These are phyloP conservation scores for Pterostichus niger DNA, from an alignment of 2,888 invertebrate species.

Conservation along the genomic window DNA sequence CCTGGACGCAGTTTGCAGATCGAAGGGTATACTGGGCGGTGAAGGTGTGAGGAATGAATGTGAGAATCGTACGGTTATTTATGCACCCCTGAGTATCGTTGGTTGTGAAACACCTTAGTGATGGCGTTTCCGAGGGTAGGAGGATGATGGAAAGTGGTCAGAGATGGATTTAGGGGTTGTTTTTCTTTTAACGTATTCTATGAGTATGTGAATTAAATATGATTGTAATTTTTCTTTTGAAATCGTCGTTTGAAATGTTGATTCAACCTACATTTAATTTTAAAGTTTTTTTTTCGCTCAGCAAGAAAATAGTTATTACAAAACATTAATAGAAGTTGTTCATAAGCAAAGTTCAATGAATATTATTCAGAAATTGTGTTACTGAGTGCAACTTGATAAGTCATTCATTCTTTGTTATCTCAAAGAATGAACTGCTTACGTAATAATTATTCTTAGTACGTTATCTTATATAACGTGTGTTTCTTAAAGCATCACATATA, in stretches of 20 bases:
- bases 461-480: constrained; percentile 18
- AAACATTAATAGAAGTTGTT: no score
- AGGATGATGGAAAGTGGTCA: not conserved
- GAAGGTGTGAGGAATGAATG: constrained; percentile 31
- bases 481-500: not conserved
- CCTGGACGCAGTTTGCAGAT: constrained; percentile 19
- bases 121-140: not conserved
- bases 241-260: no score
- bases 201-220: no score
- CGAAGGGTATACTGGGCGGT: not conserved
- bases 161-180: not conserved
- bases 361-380: no score
- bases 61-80: constrained; percentile 58
- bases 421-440: not conserved
- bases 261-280: no score
- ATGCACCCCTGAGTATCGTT: constrained; percentile 65
- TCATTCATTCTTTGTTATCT: constrained; percentile 18
- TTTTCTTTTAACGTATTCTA: not conserved
- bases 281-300: no score
- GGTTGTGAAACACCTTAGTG: constrained; percentile 40
- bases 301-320: no score
- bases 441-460: constrained; percentile 24
- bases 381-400: not conserved
- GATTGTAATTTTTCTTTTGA: no score
- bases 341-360: no score